phyloP scores from a whole-genome alignment of 2,888 invertebrate genomes.

The Tricholauxania praeusta region DNA sequence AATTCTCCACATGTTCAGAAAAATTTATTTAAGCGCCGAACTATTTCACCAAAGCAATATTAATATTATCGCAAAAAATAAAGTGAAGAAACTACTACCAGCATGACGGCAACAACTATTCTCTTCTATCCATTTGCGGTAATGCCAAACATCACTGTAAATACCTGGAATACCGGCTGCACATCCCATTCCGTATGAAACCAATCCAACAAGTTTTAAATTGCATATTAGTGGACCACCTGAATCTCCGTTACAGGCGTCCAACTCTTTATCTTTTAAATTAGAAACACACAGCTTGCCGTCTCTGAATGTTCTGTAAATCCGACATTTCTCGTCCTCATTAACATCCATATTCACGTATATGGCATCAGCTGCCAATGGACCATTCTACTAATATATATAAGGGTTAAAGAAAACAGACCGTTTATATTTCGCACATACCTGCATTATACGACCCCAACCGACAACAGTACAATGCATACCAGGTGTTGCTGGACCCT shows the following conservation, averaged over 20 bases:
- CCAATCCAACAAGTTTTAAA: conserved; percentile 42
- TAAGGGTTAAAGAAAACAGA: too few species aligned
- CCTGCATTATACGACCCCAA: conserved; percentile 54
- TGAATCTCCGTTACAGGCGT: conserved; percentile 46
- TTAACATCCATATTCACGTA: conserved; percentile 34
- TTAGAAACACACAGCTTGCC: conserved; percentile 39
- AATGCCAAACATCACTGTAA: conserved; percentile 25
- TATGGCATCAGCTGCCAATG: conserved; percentile 42
- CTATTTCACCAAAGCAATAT: too few species aligned
- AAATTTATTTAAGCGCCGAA: too few species aligned
- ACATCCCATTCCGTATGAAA: conserved; percentile 35
- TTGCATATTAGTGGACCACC: conserved; percentile 50
- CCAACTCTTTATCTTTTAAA: conserved; percentile 6
- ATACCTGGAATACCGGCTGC: not conserved
- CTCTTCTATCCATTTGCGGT: conserved; percentile 20
- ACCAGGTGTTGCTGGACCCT: conserved; percentile 10
- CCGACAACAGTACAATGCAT: conserved; percentile 49
- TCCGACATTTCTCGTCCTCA: conserved; percentile 11
- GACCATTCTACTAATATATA: conserved; percentile 36
- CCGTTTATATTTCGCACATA: conserved; percentile 25
- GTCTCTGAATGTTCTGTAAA: conserved; percentile 24
- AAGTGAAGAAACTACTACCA: too few species aligned
- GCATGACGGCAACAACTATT: not conserved
- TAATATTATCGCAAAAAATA: too few species aligned
- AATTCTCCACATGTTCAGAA: too few species aligned